Base-by-base conservation (phyloP, 53 echinoderm and acorn worm species). In the Hippasteria phrygiana region DNA sequence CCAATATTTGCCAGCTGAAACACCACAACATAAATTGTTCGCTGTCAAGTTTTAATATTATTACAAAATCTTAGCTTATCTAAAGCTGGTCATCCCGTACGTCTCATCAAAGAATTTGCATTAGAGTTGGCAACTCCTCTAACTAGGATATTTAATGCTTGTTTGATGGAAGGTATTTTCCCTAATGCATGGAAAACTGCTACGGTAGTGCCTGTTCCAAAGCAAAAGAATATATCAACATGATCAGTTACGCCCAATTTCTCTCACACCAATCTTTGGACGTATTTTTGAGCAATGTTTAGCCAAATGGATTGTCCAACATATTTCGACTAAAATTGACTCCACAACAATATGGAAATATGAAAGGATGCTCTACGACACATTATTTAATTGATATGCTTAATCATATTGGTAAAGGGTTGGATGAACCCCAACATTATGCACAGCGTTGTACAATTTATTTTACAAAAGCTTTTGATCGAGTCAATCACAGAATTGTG, bases 81-180 rank as follows among this genome's bases (percentile, higher is more conserved):
- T 13, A 54, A 54, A 20, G 72, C 75, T 55, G 41, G 55, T 3
- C 75, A 88, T 48, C 63, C 77, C 1, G 39, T 77, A 1, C 75
- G 67, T 5, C 77, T 88, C 36, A 77, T 88, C 47, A 75, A 75
- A 64, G 88, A 77, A 75, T 88, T 88, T 88, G 88, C 88, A 29
- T 31, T 20, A 45, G 77, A 88, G 47, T 41, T 88, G 24, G 75
- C 88, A 46, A 33, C 1, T 0, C 77, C 75, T 16, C 42, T 88
- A 1, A 34, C 66, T n/a, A n/a, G n/a, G n/a, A n/a, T n/a, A n/a
- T n/a, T n/a, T n/a, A n/a, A n/a, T n/a, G n/a, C n/a, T n/a, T n/a
- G n/a, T n/a, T n/a, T n/a, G n/a, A n/a, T n/a, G n/a, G n/a, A n/a
- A n/a, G n/a, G n/a, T n/a, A n/a, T n/a, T n/a, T n/a, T n/a, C n/a